phyloP scores from a whole-genome alignment of 23 tunicate species.

The Ascidia mentula region DNA sequence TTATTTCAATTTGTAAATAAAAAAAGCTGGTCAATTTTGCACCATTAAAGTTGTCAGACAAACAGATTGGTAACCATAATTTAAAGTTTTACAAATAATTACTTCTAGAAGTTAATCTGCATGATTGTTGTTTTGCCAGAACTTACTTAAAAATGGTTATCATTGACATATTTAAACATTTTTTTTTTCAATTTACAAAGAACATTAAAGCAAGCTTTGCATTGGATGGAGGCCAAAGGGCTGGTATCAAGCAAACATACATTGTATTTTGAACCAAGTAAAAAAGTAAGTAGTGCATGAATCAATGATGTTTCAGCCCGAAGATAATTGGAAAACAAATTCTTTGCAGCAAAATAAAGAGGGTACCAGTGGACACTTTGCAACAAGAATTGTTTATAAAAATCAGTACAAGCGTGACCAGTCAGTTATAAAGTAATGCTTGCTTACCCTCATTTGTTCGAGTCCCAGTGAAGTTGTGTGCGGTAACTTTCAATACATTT shows the following conservation, averaged over 20 bases:
- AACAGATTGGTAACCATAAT: no score
- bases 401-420: neutral
- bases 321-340: neutral
- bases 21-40: no score
- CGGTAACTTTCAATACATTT: neutral
- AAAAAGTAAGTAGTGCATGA: no score
- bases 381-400: neutral
- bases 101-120: no score
- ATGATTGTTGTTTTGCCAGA: no score
- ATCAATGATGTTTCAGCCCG: neutral
- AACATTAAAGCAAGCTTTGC: neutral
- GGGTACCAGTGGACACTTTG: neutral
- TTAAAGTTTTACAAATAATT: no score
- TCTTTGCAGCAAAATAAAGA: neutral
- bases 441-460: neutral
- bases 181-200: neutral
- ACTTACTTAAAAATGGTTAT: neutral
- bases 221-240: neutral
- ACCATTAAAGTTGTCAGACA: no score
- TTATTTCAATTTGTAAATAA: no score
- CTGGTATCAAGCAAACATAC: neutral
- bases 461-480: slow-evolving; percentile 1
- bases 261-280: neutral
- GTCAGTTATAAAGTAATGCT: neutral
- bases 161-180: neutral